Base-by-base conservation (phyloP, 2,888 invertebrate genomes). In the Pterostichus madidus region DNA sequence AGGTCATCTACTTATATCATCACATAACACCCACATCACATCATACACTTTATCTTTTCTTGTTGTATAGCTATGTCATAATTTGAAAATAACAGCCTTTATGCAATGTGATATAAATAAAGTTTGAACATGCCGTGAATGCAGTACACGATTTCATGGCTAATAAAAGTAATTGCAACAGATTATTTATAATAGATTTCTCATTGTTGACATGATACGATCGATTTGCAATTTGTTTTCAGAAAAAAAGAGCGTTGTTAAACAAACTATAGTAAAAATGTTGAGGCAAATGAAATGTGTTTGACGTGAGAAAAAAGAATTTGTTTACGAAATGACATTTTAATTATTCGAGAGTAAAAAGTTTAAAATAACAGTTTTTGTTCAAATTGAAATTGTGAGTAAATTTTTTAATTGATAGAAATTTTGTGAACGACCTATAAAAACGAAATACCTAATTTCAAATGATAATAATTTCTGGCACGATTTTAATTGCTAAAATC, bases 91-190 rank as follows among this genome's bases (percentile, higher is more conserved):
- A 71, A 71, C 44, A 39, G 68, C 44, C 56, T 71, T 71, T 71
- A 71, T 71, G 68, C 68, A 71, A 71, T 44, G 44, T 15, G 15
- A 17, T 44, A 71, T 71, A 44, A 46, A 71, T 71, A 71, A 8
- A 44, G 24, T 71, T 15, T 52, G 44, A 44, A 71, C 39, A 7
- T 39, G 64, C 15, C 39, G 24, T 56, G 56, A 56, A 71, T 11
- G 68, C 68, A 71, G 68, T 77, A 59, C 46, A 39, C 35, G 77
- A 77, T 39, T 77, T 59, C 77, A 77, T 59, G 77, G 77, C 11
- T 77, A 56, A 77, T 77, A 77, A 77, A 77, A 56, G 77, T 39
- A 71, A 71, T 71, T 71, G 44, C 68, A 17, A 71, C 39, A 39
- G 44, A 71, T 71, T 71, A 71, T 71, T 71, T 71, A 68, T 71